A percentile compares a stretch with the other conserved stretches of the same genome.
phyloP scores from a whole-genome alignment of 2,113 vertebrate species.

The Desmodus rotundus region DNA sequence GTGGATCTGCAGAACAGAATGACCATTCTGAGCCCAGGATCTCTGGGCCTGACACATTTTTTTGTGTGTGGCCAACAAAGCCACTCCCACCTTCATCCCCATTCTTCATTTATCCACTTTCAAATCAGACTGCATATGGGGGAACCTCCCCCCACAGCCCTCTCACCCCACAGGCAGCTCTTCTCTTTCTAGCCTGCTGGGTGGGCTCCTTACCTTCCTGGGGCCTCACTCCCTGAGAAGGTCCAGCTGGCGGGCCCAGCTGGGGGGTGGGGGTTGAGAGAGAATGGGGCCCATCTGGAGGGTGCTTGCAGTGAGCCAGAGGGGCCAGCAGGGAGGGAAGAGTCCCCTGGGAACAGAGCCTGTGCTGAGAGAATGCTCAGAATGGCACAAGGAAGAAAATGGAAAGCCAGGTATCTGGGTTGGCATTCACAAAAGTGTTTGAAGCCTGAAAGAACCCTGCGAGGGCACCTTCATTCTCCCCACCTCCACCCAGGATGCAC shows the following conservation, averaged over 20 bases:
- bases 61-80: background rate
- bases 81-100: background rate
- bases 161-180: slow-evolving; percentile 53
- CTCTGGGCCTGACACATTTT: background rate
- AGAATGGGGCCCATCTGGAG: slow-evolving; percentile 65
- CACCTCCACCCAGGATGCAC: background rate
- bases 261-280: slow-evolving; percentile 46
- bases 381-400: background rate
- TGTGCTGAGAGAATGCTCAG: background rate
- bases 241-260: slow-evolving; percentile 66
- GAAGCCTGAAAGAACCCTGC: background rate
- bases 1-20: background rate
- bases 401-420: background rate
- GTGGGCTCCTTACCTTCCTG: slow-evolving; percentile 65
- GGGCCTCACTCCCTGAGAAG: slow-evolving; percentile 61
- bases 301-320: slow-evolving; percentile 34
- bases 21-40: background rate
- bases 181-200: slow-evolving; percentile 60
- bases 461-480: background rate
- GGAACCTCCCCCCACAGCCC: background rate
- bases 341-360: slow-evolving; percentile 28
- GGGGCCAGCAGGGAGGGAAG: slow-evolving; percentile 15
- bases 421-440: background rate
- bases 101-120: slow-evolving; percentile 34
- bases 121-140: background rate